Conservation (phyloP, 2,888 invertebrate genomes). For the Watsonalla cultraria region DNA sequence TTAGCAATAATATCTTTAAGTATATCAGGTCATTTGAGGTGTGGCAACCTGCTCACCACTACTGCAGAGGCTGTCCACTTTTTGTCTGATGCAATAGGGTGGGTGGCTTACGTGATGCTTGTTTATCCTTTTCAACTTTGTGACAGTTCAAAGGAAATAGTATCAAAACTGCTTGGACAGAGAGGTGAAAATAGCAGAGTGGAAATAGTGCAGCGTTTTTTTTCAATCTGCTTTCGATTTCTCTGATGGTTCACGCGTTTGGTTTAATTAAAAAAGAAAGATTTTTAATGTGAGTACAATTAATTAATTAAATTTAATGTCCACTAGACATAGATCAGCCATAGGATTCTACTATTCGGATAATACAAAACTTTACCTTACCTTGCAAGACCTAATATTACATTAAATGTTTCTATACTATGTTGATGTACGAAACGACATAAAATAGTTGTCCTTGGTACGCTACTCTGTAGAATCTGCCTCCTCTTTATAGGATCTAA, state of each 20-base stretch:
- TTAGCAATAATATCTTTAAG: constrained; percentile 23
- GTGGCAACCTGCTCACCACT: constrained; percentile 42
- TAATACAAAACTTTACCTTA: no score
- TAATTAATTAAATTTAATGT: no score
- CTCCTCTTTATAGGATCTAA: no score
- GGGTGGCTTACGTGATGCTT: constrained; percentile 51
- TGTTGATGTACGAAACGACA: no score
- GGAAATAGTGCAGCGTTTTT: constrained; percentile 1
- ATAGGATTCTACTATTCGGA: no score
- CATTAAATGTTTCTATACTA: no score
- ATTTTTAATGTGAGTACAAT: no score
- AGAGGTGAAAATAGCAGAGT: constrained; percentile 33
- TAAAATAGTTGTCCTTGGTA: no score
- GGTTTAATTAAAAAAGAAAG: no score
- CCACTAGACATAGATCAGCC: no score
- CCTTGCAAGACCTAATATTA: no score
- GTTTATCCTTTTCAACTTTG: constrained; percentile 36
- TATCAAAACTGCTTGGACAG: constrained; percentile 26
- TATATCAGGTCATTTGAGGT: constrained; percentile 32
- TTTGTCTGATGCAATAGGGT: constrained; percentile 70
- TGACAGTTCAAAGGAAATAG: constrained; percentile 31
- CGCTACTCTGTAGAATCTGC: no score
- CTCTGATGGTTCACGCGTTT: constrained; percentile 7
- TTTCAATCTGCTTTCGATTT: constrained; percentile 13
- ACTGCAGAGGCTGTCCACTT: constrained; percentile 49